Evolutionary conservation across 2,888 invertebrate species (phyloP), one percentile per base, ranked within the genome.

Genomic region (Plagodis pulveraria): DNA sequence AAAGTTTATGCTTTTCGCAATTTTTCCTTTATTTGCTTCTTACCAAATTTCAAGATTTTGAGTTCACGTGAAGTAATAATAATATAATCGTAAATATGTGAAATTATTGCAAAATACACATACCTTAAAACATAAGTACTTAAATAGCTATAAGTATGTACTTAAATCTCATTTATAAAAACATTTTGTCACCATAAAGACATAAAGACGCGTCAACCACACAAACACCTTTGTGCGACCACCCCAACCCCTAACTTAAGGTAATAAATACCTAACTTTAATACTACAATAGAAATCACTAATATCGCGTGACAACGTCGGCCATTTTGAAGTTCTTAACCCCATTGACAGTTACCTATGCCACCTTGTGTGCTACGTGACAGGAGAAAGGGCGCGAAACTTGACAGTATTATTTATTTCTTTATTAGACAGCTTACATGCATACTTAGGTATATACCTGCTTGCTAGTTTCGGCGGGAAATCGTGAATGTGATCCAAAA

Each of bases 311-410:
- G 86, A 52, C 56, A 75, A 76, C 61, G 64, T 73, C 74, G 71
- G 87, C 86, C 86, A 86, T 87, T 83, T 87, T 87, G 80, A 71
- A 64, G 67, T 72, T 80, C 77, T 78, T 81, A 82, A 74, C 75
- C 78, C 68, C 70, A 75, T 57, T 80, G 80, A 80, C 77, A 78
- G 77, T 66, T 66, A 10, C 40, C 12, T 12, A 59, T 70, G 76
- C 74, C 74, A 78, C 22, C 22, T 22, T 77, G 77, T 74, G 65
- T 52, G 53, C 63, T 67, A 60, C 54, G 46, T 62, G 58, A 73
- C 74, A 72, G 72, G 72, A 67, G 72, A 78, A 75, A 78, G 77
- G 78, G 79, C 79, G 80, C 77, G 70, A 80, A 73, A 78, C 66
- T 65, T 49, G 38, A 40, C 53, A 41, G 46, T 38, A 47, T 36